Conservation (phyloP, 2,113 vertebrate species). For the Cynocephalus volans region DNA sequence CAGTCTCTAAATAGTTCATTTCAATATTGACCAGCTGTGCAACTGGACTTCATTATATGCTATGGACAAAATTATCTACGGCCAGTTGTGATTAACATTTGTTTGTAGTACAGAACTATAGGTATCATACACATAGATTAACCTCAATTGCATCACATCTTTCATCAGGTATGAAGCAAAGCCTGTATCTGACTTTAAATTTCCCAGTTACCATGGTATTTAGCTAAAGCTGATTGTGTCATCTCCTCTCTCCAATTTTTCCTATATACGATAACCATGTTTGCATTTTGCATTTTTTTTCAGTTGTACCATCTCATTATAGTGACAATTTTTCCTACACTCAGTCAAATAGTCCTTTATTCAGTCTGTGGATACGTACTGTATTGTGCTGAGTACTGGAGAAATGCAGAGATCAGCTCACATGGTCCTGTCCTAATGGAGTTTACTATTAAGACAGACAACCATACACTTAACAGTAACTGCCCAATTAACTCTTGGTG, state of each 20-base stretch:
- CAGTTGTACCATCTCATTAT: neutral
- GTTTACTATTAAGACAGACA: neutral
- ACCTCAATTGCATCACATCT: neutral
- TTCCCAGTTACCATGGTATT: neutral
- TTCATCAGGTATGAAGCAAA: neutral
- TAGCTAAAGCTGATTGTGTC: neutral
- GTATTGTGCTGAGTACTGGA: neutral
- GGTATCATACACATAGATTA: neutral
- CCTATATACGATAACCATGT: neutral
- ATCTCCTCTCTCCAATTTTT: neutral
- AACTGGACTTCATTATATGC: neutral
- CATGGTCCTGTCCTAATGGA: neutral
- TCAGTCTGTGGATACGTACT: neutral
- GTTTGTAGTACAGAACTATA: neutral
- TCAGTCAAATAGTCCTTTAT: neutral
- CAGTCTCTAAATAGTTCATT: neutral
- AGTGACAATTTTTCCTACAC: neutral
- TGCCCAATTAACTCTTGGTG: neutral
- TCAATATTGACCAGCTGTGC: neutral
- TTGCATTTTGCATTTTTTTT: neutral
- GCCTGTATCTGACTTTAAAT: neutral
- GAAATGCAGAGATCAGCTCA: neutral
- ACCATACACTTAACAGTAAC: neutral
- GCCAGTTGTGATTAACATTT: neutral
- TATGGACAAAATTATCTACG: neutral